These are phyloP conservation scores for Oncorhynchus keta DNA, from an alignment of 2,113 vertebrate species.

Conservation along the genomic window DNA sequence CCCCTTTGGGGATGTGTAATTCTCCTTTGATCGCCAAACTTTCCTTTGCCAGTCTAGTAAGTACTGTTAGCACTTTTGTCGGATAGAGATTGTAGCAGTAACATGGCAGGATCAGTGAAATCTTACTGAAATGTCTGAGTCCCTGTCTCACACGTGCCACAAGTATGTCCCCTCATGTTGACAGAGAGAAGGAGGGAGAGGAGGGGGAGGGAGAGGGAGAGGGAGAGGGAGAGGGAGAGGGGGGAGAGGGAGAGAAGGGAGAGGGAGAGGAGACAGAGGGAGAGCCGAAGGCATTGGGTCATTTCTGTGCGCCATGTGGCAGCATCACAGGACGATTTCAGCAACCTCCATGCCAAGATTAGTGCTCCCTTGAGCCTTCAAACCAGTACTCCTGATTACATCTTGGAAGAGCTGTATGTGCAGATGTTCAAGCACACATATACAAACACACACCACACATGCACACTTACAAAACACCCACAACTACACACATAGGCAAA, in stretches of 20 bases:
- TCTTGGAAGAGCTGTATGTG: slow-evolving; percentile 21
- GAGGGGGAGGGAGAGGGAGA: neutral
- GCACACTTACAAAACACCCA: neutral
- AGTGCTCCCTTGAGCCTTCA: slow-evolving; percentile 29
- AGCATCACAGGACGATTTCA: slow-evolving; percentile 1
- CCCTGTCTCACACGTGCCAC: neutral
- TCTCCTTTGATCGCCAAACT: too few species aligned
- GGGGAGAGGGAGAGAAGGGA: neutral
- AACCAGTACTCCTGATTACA: slow-evolving; percentile 25
- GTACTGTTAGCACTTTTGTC: neutral
- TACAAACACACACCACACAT: slow-evolving; percentile 6
- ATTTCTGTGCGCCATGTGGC: slow-evolving; percentile 6
- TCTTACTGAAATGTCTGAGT: neutral
- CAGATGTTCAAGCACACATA: slow-evolving; percentile 26
- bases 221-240: neutral
- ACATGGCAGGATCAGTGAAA: slow-evolving; percentile 1
- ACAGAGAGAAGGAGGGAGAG: neutral
- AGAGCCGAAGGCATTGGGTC: neutral
- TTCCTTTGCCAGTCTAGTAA: too few species aligned
- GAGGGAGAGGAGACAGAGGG: neutral
- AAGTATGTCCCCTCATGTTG: neutral
- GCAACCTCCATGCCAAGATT: slow-evolving; percentile 29
- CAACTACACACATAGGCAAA: neutral
- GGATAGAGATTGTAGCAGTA: neutral
- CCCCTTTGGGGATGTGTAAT: too few species aligned